phyloP scores from a whole-genome alignment of 2,113 vertebrate genomes.

The Vulpes ferrilata region DNA sequence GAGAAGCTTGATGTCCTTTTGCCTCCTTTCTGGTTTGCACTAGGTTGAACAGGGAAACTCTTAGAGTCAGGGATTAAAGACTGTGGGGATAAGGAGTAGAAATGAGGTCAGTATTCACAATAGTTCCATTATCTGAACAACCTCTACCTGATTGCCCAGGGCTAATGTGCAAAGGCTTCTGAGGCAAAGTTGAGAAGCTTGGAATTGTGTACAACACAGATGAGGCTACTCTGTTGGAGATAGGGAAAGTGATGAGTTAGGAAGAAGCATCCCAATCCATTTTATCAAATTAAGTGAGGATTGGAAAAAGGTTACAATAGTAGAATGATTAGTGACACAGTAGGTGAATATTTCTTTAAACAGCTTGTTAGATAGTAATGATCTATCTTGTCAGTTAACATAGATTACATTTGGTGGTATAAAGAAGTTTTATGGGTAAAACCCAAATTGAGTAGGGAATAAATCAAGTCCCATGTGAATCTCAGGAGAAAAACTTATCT shows the following conservation, averaged over 20 bases:
- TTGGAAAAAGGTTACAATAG: background rate
- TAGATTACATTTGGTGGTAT: background rate
- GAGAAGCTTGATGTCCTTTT: background rate
- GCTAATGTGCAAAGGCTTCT: background rate
- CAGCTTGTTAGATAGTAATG: background rate
- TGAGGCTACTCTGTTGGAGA: background rate
- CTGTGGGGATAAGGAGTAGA: background rate
- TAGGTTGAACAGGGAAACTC: background rate
- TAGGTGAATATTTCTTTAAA: background rate
- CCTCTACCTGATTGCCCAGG: background rate
- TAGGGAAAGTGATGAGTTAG: background rate
- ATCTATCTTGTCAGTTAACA: background rate
- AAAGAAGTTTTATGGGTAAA: slow-evolving; percentile 31
- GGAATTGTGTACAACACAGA: background rate
- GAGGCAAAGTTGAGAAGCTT: background rate
- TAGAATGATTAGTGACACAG: background rate
- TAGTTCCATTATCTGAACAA: background rate
- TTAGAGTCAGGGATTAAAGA: background rate
- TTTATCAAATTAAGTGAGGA: background rate
- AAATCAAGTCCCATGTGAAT: background rate
- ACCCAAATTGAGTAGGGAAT: background rate
- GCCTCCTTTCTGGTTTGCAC: background rate
- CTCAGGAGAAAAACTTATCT: background rate
- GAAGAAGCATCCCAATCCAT: background rate
- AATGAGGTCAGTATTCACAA: background rate